phyloP scores from a whole-genome alignment of 2,797 vertebrate genomes.

The Tragopan temminckii region DNA sequence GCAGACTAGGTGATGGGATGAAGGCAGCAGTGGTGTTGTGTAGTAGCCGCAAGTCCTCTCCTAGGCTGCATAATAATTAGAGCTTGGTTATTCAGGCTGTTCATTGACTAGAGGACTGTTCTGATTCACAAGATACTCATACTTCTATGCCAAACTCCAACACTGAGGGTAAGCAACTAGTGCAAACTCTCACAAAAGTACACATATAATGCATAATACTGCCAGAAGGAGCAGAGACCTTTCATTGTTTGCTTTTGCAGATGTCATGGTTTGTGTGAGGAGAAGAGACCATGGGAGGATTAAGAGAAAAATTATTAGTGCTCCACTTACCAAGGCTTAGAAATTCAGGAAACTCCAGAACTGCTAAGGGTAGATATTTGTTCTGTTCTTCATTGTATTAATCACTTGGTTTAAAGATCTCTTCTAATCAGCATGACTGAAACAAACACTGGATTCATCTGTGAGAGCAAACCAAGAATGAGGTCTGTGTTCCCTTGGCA shows the following conservation, averaged over 20 bases:
- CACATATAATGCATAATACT: accelerated
- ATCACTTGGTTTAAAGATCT: constrained; percentile 3
- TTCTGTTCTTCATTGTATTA: constrained; percentile 14
- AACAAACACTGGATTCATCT: neutral
- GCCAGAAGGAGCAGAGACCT: neutral
- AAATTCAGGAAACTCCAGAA: constrained; percentile 36
- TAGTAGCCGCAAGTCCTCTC: neutral
- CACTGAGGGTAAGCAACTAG: neutral
- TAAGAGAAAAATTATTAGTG: neutral
- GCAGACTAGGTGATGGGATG: neutral
- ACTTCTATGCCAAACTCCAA: accelerated
- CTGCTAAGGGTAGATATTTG: neutral
- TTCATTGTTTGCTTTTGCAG: neutral
- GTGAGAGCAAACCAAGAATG: constrained; percentile 14
- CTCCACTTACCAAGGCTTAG: neutral
- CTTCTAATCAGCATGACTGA: neutral
- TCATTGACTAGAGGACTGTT: neutral
- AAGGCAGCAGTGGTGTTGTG: neutral
- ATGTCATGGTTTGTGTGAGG: neutral
- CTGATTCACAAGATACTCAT: neutral
- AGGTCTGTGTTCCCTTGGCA: neutral
- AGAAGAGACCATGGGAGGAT: neutral
- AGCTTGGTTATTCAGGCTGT: neutral
- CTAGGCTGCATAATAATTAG: neutral
- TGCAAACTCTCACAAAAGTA: neutral